Evolutionary conservation across 2,797 vertebrate genomes (phyloP).

Genomic region (Remorina albescens): DNA sequence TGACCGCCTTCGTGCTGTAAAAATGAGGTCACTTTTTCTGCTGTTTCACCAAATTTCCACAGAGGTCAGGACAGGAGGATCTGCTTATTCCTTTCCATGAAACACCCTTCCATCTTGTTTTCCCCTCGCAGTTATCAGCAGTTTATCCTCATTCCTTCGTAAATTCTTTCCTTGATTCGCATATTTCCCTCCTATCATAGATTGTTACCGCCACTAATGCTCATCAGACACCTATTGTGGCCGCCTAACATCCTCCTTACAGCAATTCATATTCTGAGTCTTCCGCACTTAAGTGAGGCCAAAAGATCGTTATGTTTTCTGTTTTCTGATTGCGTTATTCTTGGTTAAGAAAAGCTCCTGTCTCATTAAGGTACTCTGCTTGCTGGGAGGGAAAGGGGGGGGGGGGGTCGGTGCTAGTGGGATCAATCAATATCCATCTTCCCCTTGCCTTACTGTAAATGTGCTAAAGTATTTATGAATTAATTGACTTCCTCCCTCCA

Average conservation of each 20-base stretch:
- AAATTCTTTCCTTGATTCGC: not conserved
- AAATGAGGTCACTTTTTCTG: constrained; percentile 87
- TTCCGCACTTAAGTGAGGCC: constrained; percentile 53
- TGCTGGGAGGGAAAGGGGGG: constrained; percentile 59
- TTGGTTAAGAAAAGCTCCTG: constrained; percentile 74
- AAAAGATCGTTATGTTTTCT: constrained; percentile 73
- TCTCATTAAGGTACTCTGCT: constrained; percentile 71
- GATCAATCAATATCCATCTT: constrained; percentile 86
- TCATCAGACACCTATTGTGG: constrained; percentile 47
- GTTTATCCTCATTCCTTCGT: not conserved
- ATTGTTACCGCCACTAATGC: constrained; percentile 34
- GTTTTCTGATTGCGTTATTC: constrained; percentile 68
- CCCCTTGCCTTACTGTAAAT: constrained; percentile 87
- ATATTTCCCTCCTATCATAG: constrained; percentile 5
- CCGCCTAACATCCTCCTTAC: constrained; percentile 48
- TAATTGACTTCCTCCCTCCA: constrained; percentile 85
- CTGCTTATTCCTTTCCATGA: constrained; percentile 12
- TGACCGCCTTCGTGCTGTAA: constrained; percentile 73
- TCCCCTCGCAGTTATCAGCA: not conserved
- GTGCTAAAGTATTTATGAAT: constrained; percentile 91
- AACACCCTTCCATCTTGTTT: constrained; percentile 22
- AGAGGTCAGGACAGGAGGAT: constrained; percentile 52
- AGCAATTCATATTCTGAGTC: constrained; percentile 57
- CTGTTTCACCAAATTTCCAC: constrained; percentile 82
- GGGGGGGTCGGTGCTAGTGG: constrained; percentile 81